Conservation (phyloP, 2,797 vertebrate genomes). For the Centroberyx gerrardi region DNA sequence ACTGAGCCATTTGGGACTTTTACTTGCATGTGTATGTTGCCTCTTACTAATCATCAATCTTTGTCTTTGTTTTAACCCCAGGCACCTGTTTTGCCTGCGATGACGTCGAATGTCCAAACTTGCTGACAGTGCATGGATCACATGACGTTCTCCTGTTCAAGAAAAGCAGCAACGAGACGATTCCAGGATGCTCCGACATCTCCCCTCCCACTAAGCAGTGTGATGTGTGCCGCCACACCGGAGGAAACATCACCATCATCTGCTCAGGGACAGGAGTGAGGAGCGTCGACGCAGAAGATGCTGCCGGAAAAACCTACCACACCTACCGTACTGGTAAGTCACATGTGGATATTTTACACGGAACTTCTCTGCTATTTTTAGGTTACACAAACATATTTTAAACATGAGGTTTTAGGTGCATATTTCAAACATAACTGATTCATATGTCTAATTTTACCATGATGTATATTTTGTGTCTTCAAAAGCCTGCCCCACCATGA, state of each 20-base stretch:
- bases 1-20: too few species aligned
- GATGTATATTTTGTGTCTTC: too few species aligned
- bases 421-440: too few species aligned
- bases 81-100: conserved; percentile 29
- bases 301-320: too few species aligned
- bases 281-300: not conserved
- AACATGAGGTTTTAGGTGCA: too few species aligned
- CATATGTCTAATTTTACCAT: too few species aligned
- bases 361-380: not conserved
- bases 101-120: conserved; percentile 2
- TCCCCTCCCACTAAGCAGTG: fast-evolving
- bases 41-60: not conserved
- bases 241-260: fast-evolving
- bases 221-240: fast-evolving
- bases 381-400: too few species aligned
- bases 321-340: too few species aligned
- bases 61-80: conserved; percentile 12
- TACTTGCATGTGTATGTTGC: too few species aligned
- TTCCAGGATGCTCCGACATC: conserved; percentile 2
- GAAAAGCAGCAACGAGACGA: fast-evolving
- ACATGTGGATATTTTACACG: too few species aligned
- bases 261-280: not conserved
- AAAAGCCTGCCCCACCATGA: too few species aligned
- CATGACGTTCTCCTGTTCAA: fast-evolving
- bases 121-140: fast-evolving